Conservation (phyloP, 37 sponge, comb jelly and placozoan genomes). For the Corticium candelabrum region DNA sequence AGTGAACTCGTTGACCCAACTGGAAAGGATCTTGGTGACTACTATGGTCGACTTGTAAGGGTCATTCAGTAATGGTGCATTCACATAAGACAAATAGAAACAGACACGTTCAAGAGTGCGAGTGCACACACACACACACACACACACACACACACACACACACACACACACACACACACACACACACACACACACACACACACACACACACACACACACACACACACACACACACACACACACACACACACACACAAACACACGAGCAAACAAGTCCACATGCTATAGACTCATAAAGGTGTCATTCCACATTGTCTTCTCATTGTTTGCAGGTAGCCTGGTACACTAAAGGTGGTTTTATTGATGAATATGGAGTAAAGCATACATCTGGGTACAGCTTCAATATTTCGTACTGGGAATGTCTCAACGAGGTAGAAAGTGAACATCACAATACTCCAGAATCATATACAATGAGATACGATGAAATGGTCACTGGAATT, state of each 20-base stretch:
- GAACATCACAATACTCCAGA: constrained; percentile 9
- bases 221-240: constrained; percentile 5
- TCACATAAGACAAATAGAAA: no score
- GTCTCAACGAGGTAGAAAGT: constrained; percentile 5
- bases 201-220: constrained; percentile 5
- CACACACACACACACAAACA: constrained; percentile 1
- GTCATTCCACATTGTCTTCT: neutral
- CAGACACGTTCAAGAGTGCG: neutral
- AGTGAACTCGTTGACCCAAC: neutral
- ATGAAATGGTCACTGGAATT: neutral
- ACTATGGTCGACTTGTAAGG: constrained; percentile 7
- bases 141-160: constrained; percentile 5
- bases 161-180: constrained; percentile 5
- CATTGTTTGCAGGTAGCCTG: neutral
- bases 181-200: constrained; percentile 5
- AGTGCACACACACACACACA: neutral
- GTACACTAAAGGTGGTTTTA: constrained; percentile 3
- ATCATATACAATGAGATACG: neutral
- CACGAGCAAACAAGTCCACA: neutral
- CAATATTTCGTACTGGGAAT: neutral
- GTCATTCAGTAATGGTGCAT: no score
- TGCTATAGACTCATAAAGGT: neutral
- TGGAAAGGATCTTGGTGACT: constrained; percentile 7
- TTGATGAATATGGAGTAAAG: neutral
- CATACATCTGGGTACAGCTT: neutral